phyloP scores from a whole-genome alignment of 2,113 vertebrate genomes.

The Oreochromis niloticus region DNA sequence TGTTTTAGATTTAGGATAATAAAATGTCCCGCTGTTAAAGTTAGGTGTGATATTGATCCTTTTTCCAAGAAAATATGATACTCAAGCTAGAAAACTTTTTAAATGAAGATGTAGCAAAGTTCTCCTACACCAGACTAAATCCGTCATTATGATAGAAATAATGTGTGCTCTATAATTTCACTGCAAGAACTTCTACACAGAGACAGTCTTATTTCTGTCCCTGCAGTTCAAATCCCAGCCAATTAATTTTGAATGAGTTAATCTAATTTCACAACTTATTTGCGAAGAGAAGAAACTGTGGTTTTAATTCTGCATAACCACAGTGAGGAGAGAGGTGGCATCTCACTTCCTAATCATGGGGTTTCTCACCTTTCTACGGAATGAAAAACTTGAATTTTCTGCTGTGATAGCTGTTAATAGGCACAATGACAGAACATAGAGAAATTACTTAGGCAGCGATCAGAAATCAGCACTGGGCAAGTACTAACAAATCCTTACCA shows the following conservation, averaged over 20 bases:
- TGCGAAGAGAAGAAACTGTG: background rate
- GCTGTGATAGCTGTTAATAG: background rate
- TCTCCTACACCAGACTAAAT: background rate
- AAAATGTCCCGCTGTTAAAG: background rate
- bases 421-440: background rate
- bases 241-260: background rate
- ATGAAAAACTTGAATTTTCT: background rate
- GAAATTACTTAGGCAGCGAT: background rate
- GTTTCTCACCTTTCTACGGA: background rate
- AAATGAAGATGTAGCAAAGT: background rate
- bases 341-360: background rate
- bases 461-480: background rate
- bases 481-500: background rate
- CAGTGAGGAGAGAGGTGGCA: background rate
- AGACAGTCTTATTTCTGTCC: background rate
- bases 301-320: background rate
- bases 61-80: background rate
- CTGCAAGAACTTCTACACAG: background rate
- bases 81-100: background rate
- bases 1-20: background rate
- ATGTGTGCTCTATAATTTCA: background rate
- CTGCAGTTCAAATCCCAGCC: background rate
- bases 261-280: background rate
- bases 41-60: background rate
- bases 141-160: accelerated